Percentiles rank a stretch among this genome's conserved stretches.
phyloP scores from a whole-genome alignment of 2,797 vertebrate species.

The Hypotaenidia philippensis region DNA sequence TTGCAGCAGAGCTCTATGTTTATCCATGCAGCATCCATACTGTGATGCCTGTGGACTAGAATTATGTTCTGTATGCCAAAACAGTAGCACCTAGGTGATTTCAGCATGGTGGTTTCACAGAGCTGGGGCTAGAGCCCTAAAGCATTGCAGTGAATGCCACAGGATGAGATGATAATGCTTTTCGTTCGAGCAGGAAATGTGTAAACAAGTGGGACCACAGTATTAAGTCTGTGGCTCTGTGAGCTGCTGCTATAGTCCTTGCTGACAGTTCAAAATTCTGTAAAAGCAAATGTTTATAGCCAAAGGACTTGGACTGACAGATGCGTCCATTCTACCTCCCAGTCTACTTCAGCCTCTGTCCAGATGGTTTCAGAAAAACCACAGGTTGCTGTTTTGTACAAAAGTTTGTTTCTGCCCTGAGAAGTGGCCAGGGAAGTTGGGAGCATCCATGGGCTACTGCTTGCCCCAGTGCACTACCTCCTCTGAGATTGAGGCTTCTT shows the following conservation, averaged over 20 bases:
- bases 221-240: neutral
- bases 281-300: neutral
- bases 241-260: neutral
- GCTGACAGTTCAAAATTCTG: neutral
- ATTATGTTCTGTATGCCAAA: neutral
- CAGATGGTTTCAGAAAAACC: neutral
- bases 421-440: neutral
- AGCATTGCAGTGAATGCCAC: neutral
- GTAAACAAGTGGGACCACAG: neutral
- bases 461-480: neutral
- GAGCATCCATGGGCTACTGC: neutral
- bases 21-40: neutral
- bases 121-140: neutral
- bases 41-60: neutral
- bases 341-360: neutral
- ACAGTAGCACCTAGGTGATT: neutral
- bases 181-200: neutral
- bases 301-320: neutral
- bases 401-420: neutral
- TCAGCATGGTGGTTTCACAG: neutral
- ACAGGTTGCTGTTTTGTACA: neutral
- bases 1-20: neutral
- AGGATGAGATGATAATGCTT: neutral
- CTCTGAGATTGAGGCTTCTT: neutral
- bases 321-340: neutral